Evolutionary conservation across 1,140 invertebrate species (phyloP).

Genomic region (Cydia fagiglandana): DNA sequence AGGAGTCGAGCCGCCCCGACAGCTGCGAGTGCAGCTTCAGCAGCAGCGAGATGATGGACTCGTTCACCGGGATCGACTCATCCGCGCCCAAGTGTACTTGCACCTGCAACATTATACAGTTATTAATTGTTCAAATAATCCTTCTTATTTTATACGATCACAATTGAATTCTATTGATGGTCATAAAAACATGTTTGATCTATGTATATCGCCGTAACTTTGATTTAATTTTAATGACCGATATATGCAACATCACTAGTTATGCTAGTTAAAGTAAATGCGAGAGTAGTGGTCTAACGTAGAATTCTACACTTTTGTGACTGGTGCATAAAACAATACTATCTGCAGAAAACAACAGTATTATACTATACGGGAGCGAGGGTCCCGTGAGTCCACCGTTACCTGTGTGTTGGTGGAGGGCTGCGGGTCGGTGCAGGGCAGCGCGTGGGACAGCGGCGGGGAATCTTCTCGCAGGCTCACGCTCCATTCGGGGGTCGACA

Average conservation of each 20-base stretch:
- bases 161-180: too few relatives aligned
- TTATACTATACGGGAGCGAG: too few relatives aligned
- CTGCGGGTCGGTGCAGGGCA: slow-evolving; percentile 40
- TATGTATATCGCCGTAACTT: too few relatives aligned
- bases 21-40: slow-evolving; percentile 96
- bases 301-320: too few relatives aligned
- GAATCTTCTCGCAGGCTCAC: slow-evolving; percentile 42
- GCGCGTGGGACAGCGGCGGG: slow-evolving; percentile 49
- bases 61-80: slow-evolving; percentile 85
- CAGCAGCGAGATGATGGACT: slow-evolving; percentile 94
- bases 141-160: too few relatives aligned
- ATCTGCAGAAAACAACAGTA: too few relatives aligned
- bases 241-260: too few relatives aligned
- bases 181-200: too few relatives aligned
- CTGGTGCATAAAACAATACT: too few relatives aligned
- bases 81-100: slow-evolving; percentile 63
- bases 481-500: slow-evolving; percentile 45
- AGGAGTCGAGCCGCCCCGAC: slow-evolving; percentile 90
- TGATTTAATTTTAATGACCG: too few relatives aligned
- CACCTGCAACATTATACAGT: slow-evolving; percentile 41
- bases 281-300: too few relatives aligned
- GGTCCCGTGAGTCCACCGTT: background rate
- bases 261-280: too few relatives aligned
- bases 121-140: background rate
- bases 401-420: slow-evolving; percentile 55